Conservation (phyloP, 2,113 vertebrate species). For the Probosciger aterrimus region DNA sequence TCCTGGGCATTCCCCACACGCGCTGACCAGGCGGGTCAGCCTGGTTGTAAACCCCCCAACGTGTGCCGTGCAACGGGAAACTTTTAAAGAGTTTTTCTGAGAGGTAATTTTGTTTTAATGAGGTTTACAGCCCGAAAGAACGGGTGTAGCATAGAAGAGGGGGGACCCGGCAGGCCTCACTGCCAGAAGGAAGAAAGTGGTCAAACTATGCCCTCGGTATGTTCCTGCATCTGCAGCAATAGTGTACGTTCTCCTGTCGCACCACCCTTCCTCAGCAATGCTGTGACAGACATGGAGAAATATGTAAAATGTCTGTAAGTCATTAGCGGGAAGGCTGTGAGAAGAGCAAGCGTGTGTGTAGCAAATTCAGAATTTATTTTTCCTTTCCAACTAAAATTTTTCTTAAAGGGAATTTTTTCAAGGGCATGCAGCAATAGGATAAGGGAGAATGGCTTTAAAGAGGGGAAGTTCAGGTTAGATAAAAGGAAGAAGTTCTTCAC, state of each 20-base stretch:
- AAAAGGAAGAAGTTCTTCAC: not conserved
- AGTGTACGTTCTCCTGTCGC: too few relatives aligned
- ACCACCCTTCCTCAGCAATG: not conserved
- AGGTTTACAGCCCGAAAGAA: too few relatives aligned
- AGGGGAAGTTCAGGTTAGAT: not conserved
- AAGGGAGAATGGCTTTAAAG: not conserved
- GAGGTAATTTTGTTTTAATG: not conserved
- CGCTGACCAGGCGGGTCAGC: rapidly evolving
- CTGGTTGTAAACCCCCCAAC: rapidly evolving
- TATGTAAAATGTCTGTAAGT: not conserved
- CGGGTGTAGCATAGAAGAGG: not conserved
- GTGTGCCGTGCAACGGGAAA: not conserved
- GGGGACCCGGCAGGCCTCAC: not conserved
- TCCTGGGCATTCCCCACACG: rapidly evolving
- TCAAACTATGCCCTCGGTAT: not conserved
- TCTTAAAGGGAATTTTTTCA: not conserved
- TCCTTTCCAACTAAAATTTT: rapidly evolving
- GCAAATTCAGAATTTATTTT: not conserved
- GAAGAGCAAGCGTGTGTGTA: not conserved
- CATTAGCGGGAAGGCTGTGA: not conserved
- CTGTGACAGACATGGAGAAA: not conserved
- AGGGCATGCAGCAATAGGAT: not conserved
- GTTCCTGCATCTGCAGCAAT: rapidly evolving
- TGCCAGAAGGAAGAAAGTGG: not conserved
- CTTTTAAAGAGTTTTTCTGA: not conserved